phyloP scores from a whole-genome alignment of 2,888 invertebrate species.

The Brenthis hecate region DNA sequence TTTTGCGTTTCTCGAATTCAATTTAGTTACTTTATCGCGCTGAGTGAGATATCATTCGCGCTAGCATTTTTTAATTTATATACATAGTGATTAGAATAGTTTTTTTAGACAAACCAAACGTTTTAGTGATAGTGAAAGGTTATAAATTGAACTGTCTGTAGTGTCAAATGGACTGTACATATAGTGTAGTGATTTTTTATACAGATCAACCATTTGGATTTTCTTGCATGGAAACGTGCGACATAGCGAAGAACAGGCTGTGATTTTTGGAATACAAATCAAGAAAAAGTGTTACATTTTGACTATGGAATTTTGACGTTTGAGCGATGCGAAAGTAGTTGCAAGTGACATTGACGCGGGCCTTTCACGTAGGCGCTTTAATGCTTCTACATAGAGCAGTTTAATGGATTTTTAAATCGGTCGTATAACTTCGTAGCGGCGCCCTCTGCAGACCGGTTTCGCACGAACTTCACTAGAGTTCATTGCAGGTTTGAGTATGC shows the following conservation, averaged over 20 bases:
- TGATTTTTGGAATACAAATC: constrained; percentile 55
- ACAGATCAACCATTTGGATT: constrained; percentile 56
- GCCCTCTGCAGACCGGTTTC: constrained; percentile 64
- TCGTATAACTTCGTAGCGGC: constrained; percentile 53
- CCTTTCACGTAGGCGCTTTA: constrained; percentile 50
- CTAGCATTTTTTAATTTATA: constrained; percentile 67
- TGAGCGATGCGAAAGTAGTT: constrained; percentile 63
- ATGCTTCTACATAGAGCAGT: constrained; percentile 44
- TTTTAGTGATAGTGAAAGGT: constrained; percentile 58
- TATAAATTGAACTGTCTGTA: constrained; percentile 55
- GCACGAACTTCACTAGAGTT: constrained; percentile 61
- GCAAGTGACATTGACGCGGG: constrained; percentile 54
- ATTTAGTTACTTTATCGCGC: constrained; percentile 75
- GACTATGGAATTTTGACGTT: constrained; percentile 54
- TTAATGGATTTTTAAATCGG: constrained; percentile 53
- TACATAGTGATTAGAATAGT: constrained; percentile 60
- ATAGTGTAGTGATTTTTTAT: constrained; percentile 63
- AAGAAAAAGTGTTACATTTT: constrained; percentile 49
- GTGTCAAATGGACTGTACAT: constrained; percentile 58
- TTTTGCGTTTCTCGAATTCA: constrained; percentile 79
- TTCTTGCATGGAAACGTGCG: constrained; percentile 52
- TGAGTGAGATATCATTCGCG: constrained; percentile 66
- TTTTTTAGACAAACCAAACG: constrained; percentile 53
- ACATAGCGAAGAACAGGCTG: constrained; percentile 57
- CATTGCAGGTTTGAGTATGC: constrained; percentile 62